phyloP scores from a whole-genome alignment of 2,113 vertebrate species.

The Pomatostomus ruficeps region DNA sequence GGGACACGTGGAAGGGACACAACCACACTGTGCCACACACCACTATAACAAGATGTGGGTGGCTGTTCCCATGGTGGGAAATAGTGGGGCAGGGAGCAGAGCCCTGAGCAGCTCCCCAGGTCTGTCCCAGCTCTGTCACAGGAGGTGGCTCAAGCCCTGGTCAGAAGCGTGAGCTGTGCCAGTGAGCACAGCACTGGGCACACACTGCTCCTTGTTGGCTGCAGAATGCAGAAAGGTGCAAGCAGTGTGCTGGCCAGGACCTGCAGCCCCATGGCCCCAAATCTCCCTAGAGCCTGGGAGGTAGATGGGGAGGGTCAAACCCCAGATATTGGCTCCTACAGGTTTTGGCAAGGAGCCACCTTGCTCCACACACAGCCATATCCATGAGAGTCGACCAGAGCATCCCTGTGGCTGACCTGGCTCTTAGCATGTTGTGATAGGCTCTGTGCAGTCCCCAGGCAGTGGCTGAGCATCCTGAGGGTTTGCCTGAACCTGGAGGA shows the following conservation, averaged over 20 bases:
- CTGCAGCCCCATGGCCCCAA: not conserved
- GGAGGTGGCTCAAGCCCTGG: not conserved
- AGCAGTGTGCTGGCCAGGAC: not conserved
- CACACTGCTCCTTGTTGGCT: fast-evolving
- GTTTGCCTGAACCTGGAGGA: not conserved
- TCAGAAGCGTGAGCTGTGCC: not conserved
- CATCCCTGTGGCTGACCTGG: not conserved
- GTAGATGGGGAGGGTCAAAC: not conserved
- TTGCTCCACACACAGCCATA: fast-evolving
- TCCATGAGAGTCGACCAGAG: fast-evolving
- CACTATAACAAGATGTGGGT: not conserved
- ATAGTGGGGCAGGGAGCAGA: not conserved
- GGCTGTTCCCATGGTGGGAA: not conserved
- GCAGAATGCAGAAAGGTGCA: not conserved
- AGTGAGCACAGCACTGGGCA: not conserved
- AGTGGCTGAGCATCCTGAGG: not conserved
- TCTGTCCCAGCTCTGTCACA: not conserved
- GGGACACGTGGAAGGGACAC: not conserved
- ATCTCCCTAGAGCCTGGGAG: not conserved
- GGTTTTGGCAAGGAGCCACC: not conserved
- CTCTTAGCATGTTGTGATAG: fast-evolving
- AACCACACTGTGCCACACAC: not conserved
- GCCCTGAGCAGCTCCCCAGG: not conserved
- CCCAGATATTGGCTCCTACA: not conserved
- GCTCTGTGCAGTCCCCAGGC: not conserved